Evolutionary conservation across 2,113 vertebrate species (phyloP), one percentile per base, ranked within the genome.

Genomic region (Neolamprologus longior): DNA sequence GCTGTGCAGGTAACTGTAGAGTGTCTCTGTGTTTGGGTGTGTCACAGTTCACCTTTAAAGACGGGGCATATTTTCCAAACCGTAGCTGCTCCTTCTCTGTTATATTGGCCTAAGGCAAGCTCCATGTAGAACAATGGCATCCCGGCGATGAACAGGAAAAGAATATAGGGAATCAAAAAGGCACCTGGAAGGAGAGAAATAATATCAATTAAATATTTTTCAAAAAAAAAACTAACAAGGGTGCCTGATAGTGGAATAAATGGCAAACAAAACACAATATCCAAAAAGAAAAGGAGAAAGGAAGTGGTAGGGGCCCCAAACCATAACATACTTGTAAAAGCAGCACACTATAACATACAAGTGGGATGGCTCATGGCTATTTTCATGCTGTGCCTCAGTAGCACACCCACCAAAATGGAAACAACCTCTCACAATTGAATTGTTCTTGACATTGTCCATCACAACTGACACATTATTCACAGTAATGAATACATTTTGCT

Each of bases 101-200:
- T 99, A 91, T 97, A 99, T 90, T 99, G 99, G 86, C 99, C 99
- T 95, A 99, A 94, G 50, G 99, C 99, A 88, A 99, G 95, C 94
- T 99, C 99, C 99, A 99, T 99, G 91, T 99, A 99, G 96, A 99
- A 99, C 80, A 99, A 94, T 9, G 99, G 99, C 98, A 99, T 99
- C 89, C 99, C 99, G 63, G 99, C 99, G 63, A 99, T 99, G 88
- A 99, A 96, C 94, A 99, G 94, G 95, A 99, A 99, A 57, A 99
- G 97, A 31, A 97, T 96, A 86, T 99, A 99, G 2, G 99, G 99
- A 94, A 99, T 99, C 95, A 99, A 96, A 95, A 99, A 99, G 94
- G 98, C 99, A 95, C 98, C 98, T 98, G 93, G 24, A 83, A 55
- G 80, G 82, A 88, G 15, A 89, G 58, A 85, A 73, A 82, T 37